A percentile compares a stretch with the other conserved stretches of the same genome.
Conservation (phyloP, 2,113 vertebrate genomes). For the Daphoenositta chrysoptera region DNA sequence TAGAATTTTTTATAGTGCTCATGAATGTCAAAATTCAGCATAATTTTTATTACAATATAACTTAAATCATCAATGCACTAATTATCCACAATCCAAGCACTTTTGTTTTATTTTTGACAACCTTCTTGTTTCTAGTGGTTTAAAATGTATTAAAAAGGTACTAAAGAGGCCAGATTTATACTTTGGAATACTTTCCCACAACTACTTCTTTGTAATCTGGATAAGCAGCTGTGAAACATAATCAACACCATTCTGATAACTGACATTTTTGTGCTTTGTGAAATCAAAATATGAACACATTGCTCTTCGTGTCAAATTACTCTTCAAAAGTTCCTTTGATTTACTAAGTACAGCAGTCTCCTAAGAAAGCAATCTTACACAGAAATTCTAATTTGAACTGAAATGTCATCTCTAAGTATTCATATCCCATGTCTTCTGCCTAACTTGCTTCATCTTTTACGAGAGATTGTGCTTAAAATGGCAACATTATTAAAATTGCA, state of each 20-base stretch:
- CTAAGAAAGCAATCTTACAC: background rate
- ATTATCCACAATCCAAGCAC: background rate
- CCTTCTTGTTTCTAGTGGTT: constrained; percentile 4
- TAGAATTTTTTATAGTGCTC: background rate
- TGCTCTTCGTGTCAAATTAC: background rate
- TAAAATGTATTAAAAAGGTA: constrained; percentile 38
- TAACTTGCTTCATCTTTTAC: background rate
- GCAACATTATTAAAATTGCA: background rate
- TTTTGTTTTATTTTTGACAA: background rate
- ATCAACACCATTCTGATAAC: constrained; percentile 44
- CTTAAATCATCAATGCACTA: background rate
- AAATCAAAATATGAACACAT: constrained; percentile 30
- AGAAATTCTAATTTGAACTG: background rate
- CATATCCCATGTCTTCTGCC: background rate
- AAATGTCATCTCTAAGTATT: background rate
- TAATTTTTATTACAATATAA: background rate
- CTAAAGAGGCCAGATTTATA: constrained; percentile 20
- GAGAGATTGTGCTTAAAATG: background rate
- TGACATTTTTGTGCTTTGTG: constrained; percentile 2
- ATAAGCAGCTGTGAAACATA: constrained; percentile 55
- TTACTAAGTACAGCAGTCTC: background rate
- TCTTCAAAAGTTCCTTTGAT: constrained; percentile 22
- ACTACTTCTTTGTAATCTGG: constrained; percentile 20
- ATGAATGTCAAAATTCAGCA: background rate
- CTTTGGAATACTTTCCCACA: constrained; percentile 44